Conservation (phyloP, 2,888 invertebrate species). For the Cryptops parisi region DNA sequence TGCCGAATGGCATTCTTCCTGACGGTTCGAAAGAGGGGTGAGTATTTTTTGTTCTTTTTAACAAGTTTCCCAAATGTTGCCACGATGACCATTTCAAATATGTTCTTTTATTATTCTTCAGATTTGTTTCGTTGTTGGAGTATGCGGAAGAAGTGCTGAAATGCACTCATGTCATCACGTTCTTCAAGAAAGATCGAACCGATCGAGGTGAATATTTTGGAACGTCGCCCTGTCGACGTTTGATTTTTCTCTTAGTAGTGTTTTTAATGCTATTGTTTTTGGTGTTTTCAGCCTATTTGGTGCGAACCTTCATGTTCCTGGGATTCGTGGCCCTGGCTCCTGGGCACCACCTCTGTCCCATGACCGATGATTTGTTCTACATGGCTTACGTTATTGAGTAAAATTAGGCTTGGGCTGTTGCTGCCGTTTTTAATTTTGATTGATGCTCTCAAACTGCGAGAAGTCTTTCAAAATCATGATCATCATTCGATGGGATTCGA, state of each 20-base stretch:
- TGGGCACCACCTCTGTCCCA: constrained; percentile 55
- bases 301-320: constrained; percentile 94
- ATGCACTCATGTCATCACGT: constrained; percentile 62
- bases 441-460: too few species aligned
- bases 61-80: too few species aligned
- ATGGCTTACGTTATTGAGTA: constrained; percentile 37
- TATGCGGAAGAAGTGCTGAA: constrained; percentile 86
- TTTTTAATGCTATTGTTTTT: neutral
- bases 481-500: too few species aligned
- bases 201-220: constrained; percentile 50
- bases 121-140: constrained; percentile 79
- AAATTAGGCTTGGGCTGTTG: too few species aligned
- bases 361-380: constrained; percentile 44
- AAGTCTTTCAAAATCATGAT: too few species aligned
- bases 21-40: constrained; percentile 84
- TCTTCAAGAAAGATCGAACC: constrained; percentile 63
- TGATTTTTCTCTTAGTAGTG: too few species aligned
- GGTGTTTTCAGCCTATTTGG: constrained; percentile 48
- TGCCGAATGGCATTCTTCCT: constrained; percentile 69
- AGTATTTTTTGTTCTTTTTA: constrained; percentile 6
- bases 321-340: constrained; percentile 81
- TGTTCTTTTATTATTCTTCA: constrained; percentile 20
- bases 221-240: too few species aligned
- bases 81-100: neutral
- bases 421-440: too few species aligned